These are phyloP conservation scores for Bucco capensis DNA, from an alignment of 2,113 vertebrate genomes.

Conservation along the genomic window DNA sequence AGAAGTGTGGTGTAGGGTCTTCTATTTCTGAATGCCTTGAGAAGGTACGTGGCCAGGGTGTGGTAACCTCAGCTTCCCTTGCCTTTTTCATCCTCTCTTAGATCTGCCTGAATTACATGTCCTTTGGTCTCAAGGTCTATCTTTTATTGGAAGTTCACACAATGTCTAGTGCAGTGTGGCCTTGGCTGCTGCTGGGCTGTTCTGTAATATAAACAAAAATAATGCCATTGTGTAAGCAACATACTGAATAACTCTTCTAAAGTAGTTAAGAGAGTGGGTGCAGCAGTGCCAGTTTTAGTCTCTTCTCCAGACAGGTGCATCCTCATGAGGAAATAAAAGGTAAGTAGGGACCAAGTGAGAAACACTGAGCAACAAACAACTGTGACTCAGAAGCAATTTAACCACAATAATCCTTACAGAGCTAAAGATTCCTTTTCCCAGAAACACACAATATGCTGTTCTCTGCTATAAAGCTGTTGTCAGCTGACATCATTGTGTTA, in stretches of 20 bases:
- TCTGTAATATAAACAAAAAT: not conserved
- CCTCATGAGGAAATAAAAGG: not conserved
- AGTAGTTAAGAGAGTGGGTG: not conserved
- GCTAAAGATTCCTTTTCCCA: not conserved
- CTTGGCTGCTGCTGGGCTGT: not conserved
- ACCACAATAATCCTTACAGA: not conserved
- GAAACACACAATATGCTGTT: conserved; percentile 5
- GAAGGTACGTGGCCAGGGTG: not conserved
- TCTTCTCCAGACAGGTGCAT: not conserved
- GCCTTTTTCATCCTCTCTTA: not conserved
- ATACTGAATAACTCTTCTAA: not conserved
- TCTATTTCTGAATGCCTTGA: not conserved
- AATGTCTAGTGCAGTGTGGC: not conserved
- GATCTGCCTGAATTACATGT: not conserved
- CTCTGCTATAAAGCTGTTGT: not conserved
- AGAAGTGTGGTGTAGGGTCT: not conserved
- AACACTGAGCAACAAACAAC: not conserved
- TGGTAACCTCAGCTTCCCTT: not conserved
- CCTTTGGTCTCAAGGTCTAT: not conserved
- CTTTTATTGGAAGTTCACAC: not conserved
- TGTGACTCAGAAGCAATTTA: conserved; percentile 33
- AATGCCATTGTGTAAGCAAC: not conserved
- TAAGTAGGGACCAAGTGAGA: not conserved
- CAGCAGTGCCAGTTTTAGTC: not conserved
- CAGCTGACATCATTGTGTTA: not conserved